phyloP scores from a whole-genome alignment of 64 coral and sea anemone species.

The Montipora efflorescens region DNA sequence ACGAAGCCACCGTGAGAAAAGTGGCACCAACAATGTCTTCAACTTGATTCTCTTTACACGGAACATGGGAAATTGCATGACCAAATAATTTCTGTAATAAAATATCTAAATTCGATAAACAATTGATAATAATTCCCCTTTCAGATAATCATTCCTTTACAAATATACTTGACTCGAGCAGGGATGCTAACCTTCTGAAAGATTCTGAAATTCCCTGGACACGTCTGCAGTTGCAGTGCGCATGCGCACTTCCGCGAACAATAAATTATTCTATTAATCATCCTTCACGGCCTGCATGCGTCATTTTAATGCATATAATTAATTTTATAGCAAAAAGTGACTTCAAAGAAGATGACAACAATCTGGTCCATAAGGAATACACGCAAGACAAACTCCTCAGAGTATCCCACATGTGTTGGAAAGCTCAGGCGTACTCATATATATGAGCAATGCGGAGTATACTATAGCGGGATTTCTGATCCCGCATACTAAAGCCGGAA shows the following conservation, averaged over 20 bases:
- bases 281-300: background rate
- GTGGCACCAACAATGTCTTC: too few relatives aligned
- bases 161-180: too few relatives aligned
- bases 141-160: too few relatives aligned
- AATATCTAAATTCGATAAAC: too few relatives aligned
- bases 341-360: background rate
- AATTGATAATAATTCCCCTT: too few relatives aligned
- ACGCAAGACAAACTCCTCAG: background rate
- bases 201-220: too few relatives aligned
- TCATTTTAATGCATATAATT: background rate
- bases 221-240: background rate
- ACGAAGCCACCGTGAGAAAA: too few relatives aligned
- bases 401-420: background rate
- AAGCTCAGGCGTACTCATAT: background rate
- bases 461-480: background rate
- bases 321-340: too few relatives aligned
- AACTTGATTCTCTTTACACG: too few relatives aligned
- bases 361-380: background rate
- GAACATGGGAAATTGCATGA: too few relatives aligned
- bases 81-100: too few relatives aligned
- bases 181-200: too few relatives aligned
- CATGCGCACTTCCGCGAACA: background rate
- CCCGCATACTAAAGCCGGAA: constrained; percentile 46
- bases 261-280: background rate
- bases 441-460: background rate